Percentiles rank a stretch among this genome's conserved stretches.
These are phyloP conservation scores for Drosophila sulfurigaster DNA, from an alignment of 1,140 invertebrate genomes.

Conservation along the genomic window DNA sequence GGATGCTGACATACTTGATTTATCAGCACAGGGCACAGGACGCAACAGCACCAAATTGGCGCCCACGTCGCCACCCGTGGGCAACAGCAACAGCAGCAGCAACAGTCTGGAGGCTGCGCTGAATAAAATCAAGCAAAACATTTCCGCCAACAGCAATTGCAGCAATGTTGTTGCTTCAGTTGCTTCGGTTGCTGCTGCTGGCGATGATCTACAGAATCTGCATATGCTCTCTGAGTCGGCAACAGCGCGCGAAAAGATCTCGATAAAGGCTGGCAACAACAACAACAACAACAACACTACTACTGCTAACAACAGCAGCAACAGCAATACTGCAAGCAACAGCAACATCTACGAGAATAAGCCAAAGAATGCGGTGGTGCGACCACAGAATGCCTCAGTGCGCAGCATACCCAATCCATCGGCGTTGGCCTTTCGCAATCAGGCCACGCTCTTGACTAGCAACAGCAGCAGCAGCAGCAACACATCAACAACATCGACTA, in stretches of 20 bases:
- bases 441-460: conserved; percentile 36
- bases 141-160: conserved; percentile 64
- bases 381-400: conserved; percentile 82
- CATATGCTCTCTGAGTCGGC: conserved; percentile 81
- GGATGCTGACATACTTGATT: conserved; percentile 80
- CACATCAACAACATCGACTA: conserved; percentile 15
- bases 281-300: conserved; percentile 12
- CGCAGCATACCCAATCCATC: conserved; percentile 84
- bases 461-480: conserved; percentile 15
- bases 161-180: conserved; percentile 2
- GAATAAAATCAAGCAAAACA: conserved; percentile 83
- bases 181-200: conserved; percentile 3
- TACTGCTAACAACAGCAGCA: conserved; percentile 15
- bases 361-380: conserved; percentile 70
- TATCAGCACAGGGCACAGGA: conserved; percentile 56
- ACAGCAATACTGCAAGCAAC: conserved; percentile 3
- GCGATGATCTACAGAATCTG: conserved; percentile 81
- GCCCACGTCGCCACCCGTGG: conserved; percentile 26
- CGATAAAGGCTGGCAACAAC: conserved; percentile 60
- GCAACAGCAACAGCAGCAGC: conserved; percentile 41
- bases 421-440: conserved; percentile 82
- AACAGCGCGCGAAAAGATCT: conserved; percentile 78
- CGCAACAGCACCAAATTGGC: conserved; percentile 41
- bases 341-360: conserved; percentile 57
- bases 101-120: conserved; percentile 75